Conservation (phyloP, 2,113 vertebrate species). For the Phoenicopterus ruber region DNA sequence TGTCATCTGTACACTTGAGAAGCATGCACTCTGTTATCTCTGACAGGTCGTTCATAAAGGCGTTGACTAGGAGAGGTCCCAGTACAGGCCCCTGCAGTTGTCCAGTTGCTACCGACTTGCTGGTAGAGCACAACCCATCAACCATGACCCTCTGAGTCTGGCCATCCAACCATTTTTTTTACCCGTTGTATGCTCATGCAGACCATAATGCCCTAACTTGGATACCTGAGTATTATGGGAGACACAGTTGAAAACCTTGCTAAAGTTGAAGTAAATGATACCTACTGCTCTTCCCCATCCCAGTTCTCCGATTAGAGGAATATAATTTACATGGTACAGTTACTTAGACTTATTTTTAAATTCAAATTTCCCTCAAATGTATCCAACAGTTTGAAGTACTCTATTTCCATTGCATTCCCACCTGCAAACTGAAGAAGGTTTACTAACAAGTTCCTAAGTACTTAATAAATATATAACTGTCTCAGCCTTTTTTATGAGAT, state of each 20-base stretch:
- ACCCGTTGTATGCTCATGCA: background rate
- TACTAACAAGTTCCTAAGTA: background rate
- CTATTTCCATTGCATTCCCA: background rate
- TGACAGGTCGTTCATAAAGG: background rate
- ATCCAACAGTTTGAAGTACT: background rate
- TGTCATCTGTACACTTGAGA: background rate
- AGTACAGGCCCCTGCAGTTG: background rate
- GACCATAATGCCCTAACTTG: background rate
- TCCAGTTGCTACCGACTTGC: fast-evolving
- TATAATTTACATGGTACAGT: background rate
- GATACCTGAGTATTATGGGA: background rate
- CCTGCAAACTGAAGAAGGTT: background rate
- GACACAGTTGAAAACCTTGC: background rate
- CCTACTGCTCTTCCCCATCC: background rate
- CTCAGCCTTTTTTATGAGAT: background rate
- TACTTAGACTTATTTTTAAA: background rate
- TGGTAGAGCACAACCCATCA: background rate
- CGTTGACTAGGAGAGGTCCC: background rate
- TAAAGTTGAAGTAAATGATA: background rate
- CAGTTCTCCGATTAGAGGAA: background rate
- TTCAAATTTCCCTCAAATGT: background rate
- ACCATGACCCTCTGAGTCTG: background rate
- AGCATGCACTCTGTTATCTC: background rate
- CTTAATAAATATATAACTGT: background rate
- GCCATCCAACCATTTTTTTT: background rate